phyloP scores from a whole-genome alignment of 2,797 vertebrate species.

The Cetoscarus ocellatus region DNA sequence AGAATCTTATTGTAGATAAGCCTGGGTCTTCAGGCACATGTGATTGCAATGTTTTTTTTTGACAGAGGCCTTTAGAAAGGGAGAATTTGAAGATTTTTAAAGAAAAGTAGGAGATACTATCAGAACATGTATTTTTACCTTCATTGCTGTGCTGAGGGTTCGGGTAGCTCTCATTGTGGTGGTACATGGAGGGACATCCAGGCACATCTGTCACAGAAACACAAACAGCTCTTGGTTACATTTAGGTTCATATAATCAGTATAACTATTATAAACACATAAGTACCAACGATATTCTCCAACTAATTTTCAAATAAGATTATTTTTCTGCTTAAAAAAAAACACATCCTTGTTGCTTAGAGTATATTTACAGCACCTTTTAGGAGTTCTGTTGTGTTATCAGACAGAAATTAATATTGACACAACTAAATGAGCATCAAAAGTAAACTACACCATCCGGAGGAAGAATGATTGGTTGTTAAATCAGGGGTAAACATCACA shows the following conservation, averaged over 20 bases:
- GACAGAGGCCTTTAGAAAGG: not conserved
- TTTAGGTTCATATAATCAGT: not conserved
- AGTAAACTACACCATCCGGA: too few species aligned
- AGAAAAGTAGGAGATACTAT: too few species aligned
- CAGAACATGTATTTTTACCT: constrained; percentile 74
- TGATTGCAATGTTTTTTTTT: not conserved
- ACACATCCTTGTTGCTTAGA: not conserved
- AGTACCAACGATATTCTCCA: too few species aligned
- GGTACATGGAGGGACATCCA: constrained; percentile 91
- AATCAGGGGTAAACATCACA: too few species aligned
- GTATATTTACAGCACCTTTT: too few species aligned
- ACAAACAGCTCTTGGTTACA: constrained; percentile 3
- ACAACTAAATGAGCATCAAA: too few species aligned
- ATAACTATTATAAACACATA: not conserved
- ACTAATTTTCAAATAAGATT: not conserved
- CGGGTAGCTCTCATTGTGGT: constrained; percentile 88
- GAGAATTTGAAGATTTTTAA: not conserved
- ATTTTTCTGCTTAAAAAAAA: not conserved
- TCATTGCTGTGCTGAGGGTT: constrained; percentile 81
- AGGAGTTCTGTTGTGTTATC: too few species aligned
- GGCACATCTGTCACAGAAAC: constrained; percentile 86
- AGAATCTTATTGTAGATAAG: constrained; percentile 50
- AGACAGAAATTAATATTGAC: too few species aligned
- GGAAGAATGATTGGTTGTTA: too few species aligned
- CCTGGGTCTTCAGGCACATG: constrained; percentile 16